Evolutionary conservation across 1,140 invertebrate species (phyloP), one percentile per base, ranked within the genome.

Genomic region (Linepithema humile): DNA sequence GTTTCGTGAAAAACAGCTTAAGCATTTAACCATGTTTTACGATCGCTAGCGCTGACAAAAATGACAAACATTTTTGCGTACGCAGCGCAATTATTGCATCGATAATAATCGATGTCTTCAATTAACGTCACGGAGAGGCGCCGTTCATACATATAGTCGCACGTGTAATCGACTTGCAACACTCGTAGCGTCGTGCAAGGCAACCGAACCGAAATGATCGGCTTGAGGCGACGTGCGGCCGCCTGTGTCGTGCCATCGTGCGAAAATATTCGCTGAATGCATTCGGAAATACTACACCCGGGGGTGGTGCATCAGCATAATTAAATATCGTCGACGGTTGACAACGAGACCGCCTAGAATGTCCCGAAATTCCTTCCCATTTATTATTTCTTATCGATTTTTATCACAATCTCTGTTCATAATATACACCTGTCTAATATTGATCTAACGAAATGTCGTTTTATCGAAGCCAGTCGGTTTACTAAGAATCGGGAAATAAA

Each of bases 191-290:
- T 0, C 45, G 60, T 23, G 60, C 23, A 29, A 69, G 48, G 29
- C 48, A 9, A 50, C 12, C 40, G 59, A 65, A 50, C 29, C 26
- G 40, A 77, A 38, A 38, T 38, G 60, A 77, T 77, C 74, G 40
- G 12, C 26, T 17, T 48, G 10, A 32, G 35, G 35, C 55, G n/a
- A 75, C 40, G 17, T 29, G 70, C 57, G 45, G 26, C n/a, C 15
- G 35, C 35, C 35, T 17, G n/a, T 26, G 48, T 40, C 74, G 62
- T 67, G 45, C 62, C 64, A 20, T 80, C 53, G 50, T 7, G 75
- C 38, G 48, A 48, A 85, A 85, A 74, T 85, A 85, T 85, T 85
- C 50, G 84, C 78, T 85, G 78, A 85, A 65, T 73, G 43, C 60
- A 62, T 74, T 40, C 48, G 50, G 78, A 85, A 85, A 85, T 83